These are phyloP conservation scores for Drosophila rubida DNA, from an alignment of 2,888 invertebrate genomes.

Conservation along the genomic window DNA sequence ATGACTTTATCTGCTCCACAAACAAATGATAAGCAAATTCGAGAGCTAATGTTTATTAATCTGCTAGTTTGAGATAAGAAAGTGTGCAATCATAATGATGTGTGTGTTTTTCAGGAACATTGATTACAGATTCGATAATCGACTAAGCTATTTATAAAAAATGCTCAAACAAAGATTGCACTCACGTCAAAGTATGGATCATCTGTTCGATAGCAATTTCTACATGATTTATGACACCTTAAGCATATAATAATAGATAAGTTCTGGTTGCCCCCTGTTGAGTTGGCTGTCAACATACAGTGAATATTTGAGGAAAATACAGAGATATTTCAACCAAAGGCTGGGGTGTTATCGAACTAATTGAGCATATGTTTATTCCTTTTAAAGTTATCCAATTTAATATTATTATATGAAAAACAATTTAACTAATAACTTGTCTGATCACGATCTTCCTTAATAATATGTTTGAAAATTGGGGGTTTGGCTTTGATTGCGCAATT, in stretches of 20 bases:
- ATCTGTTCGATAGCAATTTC: background rate
- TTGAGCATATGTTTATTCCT: background rate
- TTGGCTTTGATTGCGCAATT: constrained; percentile 3
- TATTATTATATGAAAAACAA: constrained; percentile 1
- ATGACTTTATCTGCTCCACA: constrained; percentile 53
- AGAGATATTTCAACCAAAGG: background rate
- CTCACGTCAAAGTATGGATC: too few species aligned
- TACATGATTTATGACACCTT: background rate
- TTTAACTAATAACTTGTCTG: background rate
- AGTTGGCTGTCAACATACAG: background rate
- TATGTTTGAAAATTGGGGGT: background rate
- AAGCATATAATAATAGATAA: background rate
- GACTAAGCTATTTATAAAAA: background rate
- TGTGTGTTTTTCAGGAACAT: background rate
- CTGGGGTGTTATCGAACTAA: background rate
- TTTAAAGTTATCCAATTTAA: background rate
- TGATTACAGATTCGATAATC: background rate
- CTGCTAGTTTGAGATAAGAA: background rate
- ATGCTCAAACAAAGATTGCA: background rate
- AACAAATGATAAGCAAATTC: constrained; percentile 35
- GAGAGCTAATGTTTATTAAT: background rate
- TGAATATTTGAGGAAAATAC: background rate
- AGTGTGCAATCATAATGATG: background rate
- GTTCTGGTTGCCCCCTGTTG: constrained; percentile 2
- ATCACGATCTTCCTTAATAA: constrained; percentile 6